Percentiles rank a stretch among this genome's conserved stretches.
Evolutionary conservation across 35 echinoderm and acorn worm genomes (phyloP).

Genomic region (Apostichopus californicus): DNA sequence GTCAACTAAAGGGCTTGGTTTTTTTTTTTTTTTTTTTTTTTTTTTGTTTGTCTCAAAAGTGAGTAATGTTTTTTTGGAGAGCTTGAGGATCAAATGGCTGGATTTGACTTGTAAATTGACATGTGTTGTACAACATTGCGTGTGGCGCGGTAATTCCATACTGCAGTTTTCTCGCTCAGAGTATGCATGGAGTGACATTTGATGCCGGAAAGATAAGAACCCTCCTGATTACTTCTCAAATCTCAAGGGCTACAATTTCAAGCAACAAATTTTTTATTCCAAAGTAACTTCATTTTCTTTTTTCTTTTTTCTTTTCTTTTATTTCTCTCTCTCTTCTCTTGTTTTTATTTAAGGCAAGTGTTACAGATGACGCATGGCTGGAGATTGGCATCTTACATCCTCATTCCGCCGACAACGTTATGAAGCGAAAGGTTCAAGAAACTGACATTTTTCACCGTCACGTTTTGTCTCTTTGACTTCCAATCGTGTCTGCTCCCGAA

Average conservation of each 20-base stretch:
- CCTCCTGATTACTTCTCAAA: slow-evolving; percentile 52
- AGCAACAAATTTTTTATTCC: slow-evolving; percentile 44
- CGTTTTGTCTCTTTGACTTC: neutral
- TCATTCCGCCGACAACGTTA: neutral
- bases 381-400: slow-evolving; percentile 35
- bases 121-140: slow-evolving; percentile 51
- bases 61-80: slow-evolving; percentile 51
- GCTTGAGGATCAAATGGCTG: slow-evolving; percentile 15
- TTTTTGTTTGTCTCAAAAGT: slow-evolving; percentile 13
- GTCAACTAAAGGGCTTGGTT: neutral
- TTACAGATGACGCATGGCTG: slow-evolving; percentile 6
- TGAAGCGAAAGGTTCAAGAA: neutral
- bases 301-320: too few species aligned
- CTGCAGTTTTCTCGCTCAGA: slow-evolving; percentile 33
- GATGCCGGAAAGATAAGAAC: slow-evolving; percentile 44
- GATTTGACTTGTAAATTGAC: slow-evolving; percentile 55
- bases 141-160: slow-evolving; percentile 38
- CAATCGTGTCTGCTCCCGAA: neutral
- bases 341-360: neutral
- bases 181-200: slow-evolving; percentile 44
- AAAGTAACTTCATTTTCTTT: slow-evolving; percentile 29
- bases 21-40: neutral
- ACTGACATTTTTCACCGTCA: neutral
- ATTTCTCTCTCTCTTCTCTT: neutral
- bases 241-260: slow-evolving; percentile 43